phyloP scores from a whole-genome alignment of 1,140 invertebrate species.

The Leptinotarsa undecemlineata region DNA sequence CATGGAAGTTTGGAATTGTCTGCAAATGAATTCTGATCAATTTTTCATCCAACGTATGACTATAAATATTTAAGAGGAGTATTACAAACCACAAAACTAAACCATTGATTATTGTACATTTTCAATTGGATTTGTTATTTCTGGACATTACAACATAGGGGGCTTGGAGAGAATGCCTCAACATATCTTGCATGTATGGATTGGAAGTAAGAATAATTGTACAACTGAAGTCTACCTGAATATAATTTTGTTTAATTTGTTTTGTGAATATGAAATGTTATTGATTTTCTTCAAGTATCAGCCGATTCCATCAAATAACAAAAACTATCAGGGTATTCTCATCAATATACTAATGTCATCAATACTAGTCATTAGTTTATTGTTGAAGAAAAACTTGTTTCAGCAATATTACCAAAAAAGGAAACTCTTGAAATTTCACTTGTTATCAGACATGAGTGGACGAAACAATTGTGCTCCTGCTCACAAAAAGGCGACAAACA shows the following conservation, averaged over 20 bases:
- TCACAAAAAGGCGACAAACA: not conserved
- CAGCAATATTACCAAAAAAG: not conserved
- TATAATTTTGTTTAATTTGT: too few relatives aligned
- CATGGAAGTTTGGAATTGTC: conserved; percentile 56
- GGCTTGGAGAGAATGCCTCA: too few relatives aligned
- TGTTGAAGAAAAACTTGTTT: not conserved
- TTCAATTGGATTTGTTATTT: not conserved
- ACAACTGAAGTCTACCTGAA: too few relatives aligned
- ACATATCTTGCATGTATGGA: too few relatives aligned
- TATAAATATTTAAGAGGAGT: conserved; percentile 26
- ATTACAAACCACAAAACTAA: conserved; percentile 10
- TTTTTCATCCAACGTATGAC: conserved; percentile 17
- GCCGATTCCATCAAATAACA: too few relatives aligned
- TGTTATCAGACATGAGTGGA: too few relatives aligned
- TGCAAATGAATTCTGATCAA: conserved; percentile 26
- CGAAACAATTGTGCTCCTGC: not conserved
- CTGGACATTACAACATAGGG: not conserved
- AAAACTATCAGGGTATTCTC: too few relatives aligned
- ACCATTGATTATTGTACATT: not conserved
- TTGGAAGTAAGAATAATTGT: too few relatives aligned
- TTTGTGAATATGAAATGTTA: too few relatives aligned
- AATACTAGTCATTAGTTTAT: not conserved
- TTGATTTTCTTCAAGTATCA: too few relatives aligned
- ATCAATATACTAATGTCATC: not conserved
- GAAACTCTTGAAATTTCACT: too few relatives aligned